Percentiles rank a stretch among this genome's conserved stretches.
These are phyloP conservation scores for Limnephilus marmoratus DNA, from an alignment of 2,888 invertebrate genomes.

Conservation along the genomic window DNA sequence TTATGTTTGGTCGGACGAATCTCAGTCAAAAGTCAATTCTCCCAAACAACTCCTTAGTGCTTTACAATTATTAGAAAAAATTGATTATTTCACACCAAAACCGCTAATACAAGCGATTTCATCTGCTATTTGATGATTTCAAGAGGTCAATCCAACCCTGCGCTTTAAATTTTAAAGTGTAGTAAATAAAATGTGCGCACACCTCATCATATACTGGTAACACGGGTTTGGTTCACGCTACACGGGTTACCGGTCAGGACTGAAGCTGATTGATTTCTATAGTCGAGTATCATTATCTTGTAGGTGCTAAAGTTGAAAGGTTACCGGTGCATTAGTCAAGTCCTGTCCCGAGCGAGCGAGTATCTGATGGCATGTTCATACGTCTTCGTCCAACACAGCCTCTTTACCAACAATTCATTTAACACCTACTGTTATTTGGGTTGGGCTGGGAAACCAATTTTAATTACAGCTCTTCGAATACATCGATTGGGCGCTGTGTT, in stretches of 20 bases:
- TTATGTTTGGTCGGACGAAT: too few species aligned
- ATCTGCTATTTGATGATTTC: neutral
- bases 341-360: conserved; percentile 3
- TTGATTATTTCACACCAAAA: too few species aligned
- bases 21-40: too few species aligned
- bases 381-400: conserved; percentile 48
- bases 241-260: conserved; percentile 4
- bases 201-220: neutral
- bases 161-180: neutral
- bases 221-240: neutral
- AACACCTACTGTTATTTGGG: conserved; percentile 60
- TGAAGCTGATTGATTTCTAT: conserved; percentile 55
- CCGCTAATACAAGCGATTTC: neutral
- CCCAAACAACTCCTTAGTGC: too few species aligned
- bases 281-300: conserved; percentile 37
- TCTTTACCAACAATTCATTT: conserved; percentile 60
- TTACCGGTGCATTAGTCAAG: conserved; percentile 49
- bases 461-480: conserved; percentile 43
- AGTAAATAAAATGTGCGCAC: neutral
- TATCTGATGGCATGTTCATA: conserved; percentile 28
- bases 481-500: conserved; percentile 20
- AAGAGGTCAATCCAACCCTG: neutral
- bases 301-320: conserved; percentile 48
- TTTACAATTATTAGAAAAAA: too few species aligned
- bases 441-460: conserved; percentile 47